These are phyloP conservation scores for Chelonus formosanus DNA, from an alignment of 2,888 invertebrate species.

Conservation along the genomic window DNA sequence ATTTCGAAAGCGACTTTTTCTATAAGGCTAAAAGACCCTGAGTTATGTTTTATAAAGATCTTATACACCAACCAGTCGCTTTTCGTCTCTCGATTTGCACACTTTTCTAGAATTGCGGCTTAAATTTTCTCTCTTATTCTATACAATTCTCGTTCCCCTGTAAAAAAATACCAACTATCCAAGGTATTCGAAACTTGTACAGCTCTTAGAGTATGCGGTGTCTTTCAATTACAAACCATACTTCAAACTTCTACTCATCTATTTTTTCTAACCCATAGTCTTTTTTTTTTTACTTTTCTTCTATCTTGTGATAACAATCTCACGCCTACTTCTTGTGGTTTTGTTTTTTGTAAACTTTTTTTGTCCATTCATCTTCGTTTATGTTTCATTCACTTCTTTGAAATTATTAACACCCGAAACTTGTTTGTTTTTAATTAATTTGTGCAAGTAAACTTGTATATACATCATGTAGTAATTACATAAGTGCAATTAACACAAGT, in stretches of 20 bases:
- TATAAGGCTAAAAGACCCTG: slow-evolving; percentile 15
- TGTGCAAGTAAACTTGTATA: too few species aligned
- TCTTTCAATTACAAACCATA: slow-evolving; percentile 34
- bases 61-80: slow-evolving; percentile 1
- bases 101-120: slow-evolving; percentile 17
- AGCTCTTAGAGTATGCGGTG: slow-evolving; percentile 8
- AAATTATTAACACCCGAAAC: too few species aligned
- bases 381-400: too few species aligned
- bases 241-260: not conserved
- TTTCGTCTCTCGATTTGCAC: slow-evolving; percentile 27
- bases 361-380: too few species aligned
- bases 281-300: too few species aligned
- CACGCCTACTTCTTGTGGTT: too few species aligned
- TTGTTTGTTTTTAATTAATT: too few species aligned
- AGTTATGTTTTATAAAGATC: slow-evolving; percentile 21
- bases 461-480: too few species aligned
- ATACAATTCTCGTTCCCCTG: slow-evolving; percentile 30
- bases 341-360: too few species aligned
- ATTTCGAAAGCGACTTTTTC: slow-evolving; percentile 13
- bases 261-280: too few species aligned
- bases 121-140: not conserved
- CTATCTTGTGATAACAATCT: too few species aligned
- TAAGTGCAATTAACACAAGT: too few species aligned
- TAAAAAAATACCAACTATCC: slow-evolving; percentile 4
- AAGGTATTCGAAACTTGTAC: slow-evolving; percentile 32